Percentiles rank a stretch among this genome's conserved stretches.
Evolutionary conservation across 2,113 vertebrate genomes (phyloP).

Genomic region (Microcebus ravelobensis): DNA sequence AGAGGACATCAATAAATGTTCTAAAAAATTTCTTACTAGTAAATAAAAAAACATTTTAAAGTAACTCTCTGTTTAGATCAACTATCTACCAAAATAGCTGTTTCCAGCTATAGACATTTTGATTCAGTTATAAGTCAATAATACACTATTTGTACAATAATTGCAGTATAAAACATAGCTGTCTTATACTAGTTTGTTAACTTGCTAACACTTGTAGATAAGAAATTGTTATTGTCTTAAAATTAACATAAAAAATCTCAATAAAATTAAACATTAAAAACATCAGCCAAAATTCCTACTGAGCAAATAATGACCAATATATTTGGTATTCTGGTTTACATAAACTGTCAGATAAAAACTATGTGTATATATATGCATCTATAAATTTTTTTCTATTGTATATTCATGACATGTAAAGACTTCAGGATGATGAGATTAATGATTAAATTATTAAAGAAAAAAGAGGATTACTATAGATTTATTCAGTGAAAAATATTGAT

Average conservation of each 20-base stretch:
- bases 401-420: neutral
- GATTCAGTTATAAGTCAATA: neutral
- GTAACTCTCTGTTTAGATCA: neutral
- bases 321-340: neutral
- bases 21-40: neutral
- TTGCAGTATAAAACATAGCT: neutral
- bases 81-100: neutral
- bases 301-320: neutral
- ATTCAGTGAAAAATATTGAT: neutral
- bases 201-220: neutral
- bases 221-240: neutral
- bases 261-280: neutral
- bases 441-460: neutral
- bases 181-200: neutral
- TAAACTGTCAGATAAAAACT: neutral
- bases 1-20: neutral
- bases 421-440: neutral
- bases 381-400: neutral
- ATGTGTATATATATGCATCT: neutral
- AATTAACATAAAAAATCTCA: neutral
- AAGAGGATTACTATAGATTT: neutral
- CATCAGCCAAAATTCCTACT: neutral
- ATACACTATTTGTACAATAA: neutral
- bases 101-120: neutral
- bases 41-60: neutral